Conservation (phyloP, 2,888 invertebrate species). For the Pristionchus maxplancki region DNA sequence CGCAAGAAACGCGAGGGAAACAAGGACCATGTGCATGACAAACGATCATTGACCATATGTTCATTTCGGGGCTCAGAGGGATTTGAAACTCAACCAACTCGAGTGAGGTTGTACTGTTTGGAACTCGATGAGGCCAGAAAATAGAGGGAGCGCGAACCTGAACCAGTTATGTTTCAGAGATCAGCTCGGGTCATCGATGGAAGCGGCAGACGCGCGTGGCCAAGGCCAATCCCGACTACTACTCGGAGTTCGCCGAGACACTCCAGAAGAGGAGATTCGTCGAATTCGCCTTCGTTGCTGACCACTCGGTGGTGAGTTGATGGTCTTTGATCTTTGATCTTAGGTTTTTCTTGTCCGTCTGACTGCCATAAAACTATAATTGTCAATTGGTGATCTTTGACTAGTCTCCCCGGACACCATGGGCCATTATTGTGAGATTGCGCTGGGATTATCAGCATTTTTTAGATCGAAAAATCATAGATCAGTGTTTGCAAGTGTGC, state of each 20-base stretch:
- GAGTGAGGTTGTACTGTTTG: no score
- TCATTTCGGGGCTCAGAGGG: no score
- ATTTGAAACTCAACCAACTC: no score
- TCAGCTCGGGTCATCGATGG: not conserved
- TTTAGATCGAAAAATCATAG: no score
- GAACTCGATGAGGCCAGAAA: no score
- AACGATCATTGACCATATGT: not conserved
- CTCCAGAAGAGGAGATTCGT: slow-evolving; percentile 67
- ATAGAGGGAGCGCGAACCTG: no score
- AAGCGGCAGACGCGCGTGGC: slow-evolving; percentile 37
- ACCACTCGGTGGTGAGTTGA: slow-evolving; percentile 69
- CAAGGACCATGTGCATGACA: not conserved
- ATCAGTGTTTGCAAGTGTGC: no score
- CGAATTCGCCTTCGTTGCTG: slow-evolving; percentile 74
- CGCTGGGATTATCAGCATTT: no score
- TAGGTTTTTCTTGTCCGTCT: not conserved
- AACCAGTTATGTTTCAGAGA: slow-evolving; percentile 33
- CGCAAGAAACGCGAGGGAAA: not conserved
- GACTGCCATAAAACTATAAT: no score
- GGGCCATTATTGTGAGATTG: no score
- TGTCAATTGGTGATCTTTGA: not conserved
- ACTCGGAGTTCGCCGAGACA: slow-evolving; percentile 70
- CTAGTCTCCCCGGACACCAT: no score
- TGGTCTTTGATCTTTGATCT: not conserved
- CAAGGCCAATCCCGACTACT: slow-evolving; percentile 62